Conservation (phyloP, 2,888 invertebrate species). For the Nymphalis urticae region DNA sequence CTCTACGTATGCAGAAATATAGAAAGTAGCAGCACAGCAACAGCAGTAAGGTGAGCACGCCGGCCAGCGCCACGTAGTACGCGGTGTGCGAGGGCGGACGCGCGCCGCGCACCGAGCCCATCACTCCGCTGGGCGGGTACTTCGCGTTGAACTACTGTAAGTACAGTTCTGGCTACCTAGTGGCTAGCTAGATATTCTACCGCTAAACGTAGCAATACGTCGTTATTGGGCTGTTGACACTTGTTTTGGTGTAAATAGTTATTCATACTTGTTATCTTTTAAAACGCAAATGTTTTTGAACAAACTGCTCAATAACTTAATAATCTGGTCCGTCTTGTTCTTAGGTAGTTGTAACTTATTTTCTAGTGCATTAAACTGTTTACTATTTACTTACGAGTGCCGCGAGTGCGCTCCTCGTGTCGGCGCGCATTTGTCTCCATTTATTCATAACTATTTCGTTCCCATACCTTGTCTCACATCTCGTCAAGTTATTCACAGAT, state of each 20-base stretch:
- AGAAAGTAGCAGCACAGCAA: conserved; percentile 68
- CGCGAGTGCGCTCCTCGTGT: background rate
- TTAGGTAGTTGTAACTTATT: too few species aligned
- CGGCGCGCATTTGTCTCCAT: background rate
- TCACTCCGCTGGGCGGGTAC: conserved; percentile 13
- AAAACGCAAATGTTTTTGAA: too few species aligned
- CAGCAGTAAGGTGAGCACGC: conserved; percentile 59
- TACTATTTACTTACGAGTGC: background rate
- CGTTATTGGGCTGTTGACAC: too few species aligned
- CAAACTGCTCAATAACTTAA: too few species aligned
- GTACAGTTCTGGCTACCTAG: too few species aligned
- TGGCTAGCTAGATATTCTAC: too few species aligned
- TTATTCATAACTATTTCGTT: conserved; percentile 2
- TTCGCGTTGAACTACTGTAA: too few species aligned
- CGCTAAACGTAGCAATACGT: too few species aligned
- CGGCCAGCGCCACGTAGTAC: conserved; percentile 70
- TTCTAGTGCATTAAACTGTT: too few species aligned
- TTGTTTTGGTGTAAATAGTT: too few species aligned
- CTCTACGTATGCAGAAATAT: conserved; percentile 65
- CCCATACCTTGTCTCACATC: background rate
- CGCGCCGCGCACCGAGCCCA: conserved; percentile 49
- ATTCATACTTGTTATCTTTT: too few species aligned
- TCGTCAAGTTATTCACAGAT: background rate
- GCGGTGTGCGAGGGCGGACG: conserved; percentile 61
- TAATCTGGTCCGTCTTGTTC: too few species aligned